Percentiles rank a stretch among this genome's conserved stretches.
These are phyloP conservation scores for Ganaspis sp. DNA, from an alignment of 1,140 invertebrate genomes.

Conservation along the genomic window DNA sequence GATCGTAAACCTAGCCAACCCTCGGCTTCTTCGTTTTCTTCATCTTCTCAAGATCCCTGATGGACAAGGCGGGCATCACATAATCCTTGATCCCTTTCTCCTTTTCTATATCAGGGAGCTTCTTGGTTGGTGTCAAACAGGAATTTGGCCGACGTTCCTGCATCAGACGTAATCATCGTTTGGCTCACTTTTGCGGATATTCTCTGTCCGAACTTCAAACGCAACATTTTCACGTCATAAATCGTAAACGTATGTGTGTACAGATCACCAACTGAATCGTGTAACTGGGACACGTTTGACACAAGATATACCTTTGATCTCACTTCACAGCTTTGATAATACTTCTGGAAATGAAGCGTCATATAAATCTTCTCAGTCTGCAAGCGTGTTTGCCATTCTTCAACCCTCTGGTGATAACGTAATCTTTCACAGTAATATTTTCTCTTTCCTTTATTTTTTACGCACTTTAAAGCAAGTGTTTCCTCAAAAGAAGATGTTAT, in stretches of 20 bases:
- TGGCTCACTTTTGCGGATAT: neutral
- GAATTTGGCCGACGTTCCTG: neutral
- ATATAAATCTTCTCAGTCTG: neutral
- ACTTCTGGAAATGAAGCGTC: neutral
- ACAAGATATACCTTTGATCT: conserved; percentile 17
- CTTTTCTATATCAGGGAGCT: neutral
- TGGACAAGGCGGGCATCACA: neutral
- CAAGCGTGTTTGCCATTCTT: neutral
- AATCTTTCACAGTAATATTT: neutral
- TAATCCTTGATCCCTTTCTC: neutral
- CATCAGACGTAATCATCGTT: neutral
- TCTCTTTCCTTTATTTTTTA: neutral
- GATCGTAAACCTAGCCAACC: conserved; percentile 23
- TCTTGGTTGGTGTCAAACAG: neutral
- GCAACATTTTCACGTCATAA: conserved; percentile 15
- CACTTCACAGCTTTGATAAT: conserved; percentile 13
- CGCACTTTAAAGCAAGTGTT: too few species aligned
- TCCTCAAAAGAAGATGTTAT: too few species aligned
- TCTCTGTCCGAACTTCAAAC: conserved; percentile 26
- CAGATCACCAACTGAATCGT: conserved; percentile 11
- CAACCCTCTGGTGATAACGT: neutral
- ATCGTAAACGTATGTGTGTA: neutral
- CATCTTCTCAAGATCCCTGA: conserved; percentile 14
- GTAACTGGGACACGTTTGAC: conserved; percentile 26
- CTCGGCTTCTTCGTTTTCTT: neutral